phyloP scores from a whole-genome alignment of 2,113 vertebrate species.

The Jacana jacana region DNA sequence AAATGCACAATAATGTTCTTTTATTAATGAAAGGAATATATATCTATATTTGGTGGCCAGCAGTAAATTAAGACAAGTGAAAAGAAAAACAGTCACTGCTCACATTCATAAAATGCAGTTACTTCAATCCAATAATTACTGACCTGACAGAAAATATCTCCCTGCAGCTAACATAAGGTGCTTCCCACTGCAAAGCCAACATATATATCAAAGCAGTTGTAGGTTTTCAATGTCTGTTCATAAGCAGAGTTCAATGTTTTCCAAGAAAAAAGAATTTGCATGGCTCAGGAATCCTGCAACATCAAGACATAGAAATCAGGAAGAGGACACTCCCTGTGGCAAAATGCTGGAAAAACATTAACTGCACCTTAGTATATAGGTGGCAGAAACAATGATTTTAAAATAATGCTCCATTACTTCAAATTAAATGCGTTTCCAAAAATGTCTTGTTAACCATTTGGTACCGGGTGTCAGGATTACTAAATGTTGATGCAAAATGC shows the following conservation, averaged over 20 bases:
- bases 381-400: background rate
- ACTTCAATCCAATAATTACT: conserved; percentile 65
- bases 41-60: conserved; percentile 58
- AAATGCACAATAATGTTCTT: conserved; percentile 71
- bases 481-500: conserved; percentile 21
- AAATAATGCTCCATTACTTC: background rate
- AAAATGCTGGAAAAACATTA: background rate
- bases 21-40: conserved; percentile 78
- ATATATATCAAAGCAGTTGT: background rate
- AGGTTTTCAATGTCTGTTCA: background rate
- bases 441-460: conserved; percentile 12
- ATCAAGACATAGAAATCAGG: background rate
- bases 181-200: conserved; percentile 26
- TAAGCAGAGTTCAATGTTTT: conserved; percentile 10
- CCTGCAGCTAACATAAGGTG: conserved; percentile 12
- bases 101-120: conserved; percentile 61
- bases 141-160: conserved; percentile 42
- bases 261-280: background rate
- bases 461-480: background rate
- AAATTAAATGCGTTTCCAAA: background rate
- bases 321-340: background rate
- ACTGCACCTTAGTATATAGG: background rate
- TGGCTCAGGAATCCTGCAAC: background rate
- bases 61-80: conserved; percentile 70
- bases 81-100: conserved; percentile 41